Conservation (phyloP, 2,888 invertebrate genomes). For the Phorcus lineatus region DNA sequence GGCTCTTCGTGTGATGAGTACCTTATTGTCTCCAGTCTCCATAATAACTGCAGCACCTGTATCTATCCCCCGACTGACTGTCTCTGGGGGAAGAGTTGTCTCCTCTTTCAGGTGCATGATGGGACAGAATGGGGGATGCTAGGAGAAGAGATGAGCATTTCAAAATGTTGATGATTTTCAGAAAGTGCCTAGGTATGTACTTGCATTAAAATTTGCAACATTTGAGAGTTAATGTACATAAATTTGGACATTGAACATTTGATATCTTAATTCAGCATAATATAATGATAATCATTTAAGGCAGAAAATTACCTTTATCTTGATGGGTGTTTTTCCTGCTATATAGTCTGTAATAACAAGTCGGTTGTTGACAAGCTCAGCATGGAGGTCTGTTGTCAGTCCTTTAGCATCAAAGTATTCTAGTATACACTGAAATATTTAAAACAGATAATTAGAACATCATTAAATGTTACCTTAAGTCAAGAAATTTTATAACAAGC, state of each 20-base stretch:
- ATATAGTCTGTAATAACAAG: constrained; percentile 37
- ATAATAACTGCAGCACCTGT: constrained; percentile 74
- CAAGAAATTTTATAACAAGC: no score
- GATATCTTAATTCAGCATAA: neutral
- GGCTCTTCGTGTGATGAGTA: constrained; percentile 76
- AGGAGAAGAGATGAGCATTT: constrained; percentile 25
- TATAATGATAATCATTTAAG: constrained; percentile 6
- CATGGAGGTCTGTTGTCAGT: constrained; percentile 37
- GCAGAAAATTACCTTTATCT: constrained; percentile 22
- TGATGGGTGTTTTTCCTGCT: constrained; percentile 7
- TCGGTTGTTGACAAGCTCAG: constrained; percentile 39
- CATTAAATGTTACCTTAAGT: no score
- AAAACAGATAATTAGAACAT: no score
- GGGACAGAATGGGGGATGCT: constrained; percentile 73
- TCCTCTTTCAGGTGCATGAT: constrained; percentile 53
- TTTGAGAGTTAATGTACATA: neutral
- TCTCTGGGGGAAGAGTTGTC: constrained; percentile 50
- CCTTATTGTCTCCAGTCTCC: constrained; percentile 73
- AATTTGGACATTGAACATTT: neutral
- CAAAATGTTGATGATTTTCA: no score
- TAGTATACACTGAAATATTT: constrained; percentile 29
- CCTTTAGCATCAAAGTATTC: constrained; percentile 23
- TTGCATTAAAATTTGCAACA: no score
- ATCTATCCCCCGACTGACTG: constrained; percentile 63
- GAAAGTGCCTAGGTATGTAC: no score